Percentiles rank a stretch among this genome's conserved stretches.
These are phyloP conservation scores for Hecatera dysodea DNA, from an alignment of 2,888 invertebrate genomes.

Conservation along the genomic window DNA sequence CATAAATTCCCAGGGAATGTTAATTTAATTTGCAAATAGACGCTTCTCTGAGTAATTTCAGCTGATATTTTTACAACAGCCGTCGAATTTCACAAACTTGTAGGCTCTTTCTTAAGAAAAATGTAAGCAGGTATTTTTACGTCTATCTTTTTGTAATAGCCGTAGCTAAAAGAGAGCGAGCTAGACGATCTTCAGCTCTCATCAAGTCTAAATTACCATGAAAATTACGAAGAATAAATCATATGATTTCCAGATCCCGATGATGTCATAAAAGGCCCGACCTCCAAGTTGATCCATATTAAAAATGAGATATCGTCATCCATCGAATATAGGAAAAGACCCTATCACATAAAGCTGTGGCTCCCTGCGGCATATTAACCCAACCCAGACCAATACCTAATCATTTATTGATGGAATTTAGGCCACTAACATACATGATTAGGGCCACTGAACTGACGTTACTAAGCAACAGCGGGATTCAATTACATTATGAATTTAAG, in stretches of 20 bases:
- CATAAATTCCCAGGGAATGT: conserved; percentile 2
- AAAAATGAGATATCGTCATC: conserved; percentile 6
- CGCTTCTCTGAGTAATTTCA: background rate
- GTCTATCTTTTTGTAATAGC: background rate
- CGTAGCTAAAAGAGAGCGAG: background rate
- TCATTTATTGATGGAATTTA: conserved; percentile 63
- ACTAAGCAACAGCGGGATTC: conserved; percentile 52
- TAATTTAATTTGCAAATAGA: conserved; percentile 36
- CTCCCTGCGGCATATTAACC: conserved; percentile 39
- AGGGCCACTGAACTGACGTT: conserved; percentile 56
- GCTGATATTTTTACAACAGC: background rate
- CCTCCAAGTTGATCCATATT: background rate
- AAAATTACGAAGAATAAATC: background rate
- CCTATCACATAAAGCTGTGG: conserved; percentile 3
- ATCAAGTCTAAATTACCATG: background rate
- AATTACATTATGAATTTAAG: conserved; percentile 54
- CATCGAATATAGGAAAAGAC: conserved; percentile 2
- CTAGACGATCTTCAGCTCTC: background rate
- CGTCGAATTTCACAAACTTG: background rate
- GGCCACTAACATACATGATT: conserved; percentile 57
- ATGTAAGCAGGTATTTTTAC: no score
- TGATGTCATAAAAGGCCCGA: background rate
- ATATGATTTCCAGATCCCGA: background rate
- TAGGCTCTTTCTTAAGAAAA: no score
- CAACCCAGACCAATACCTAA: conserved; percentile 43